A percentile compares a stretch with the other conserved stretches of the same genome.
Evolutionary conservation across 1,140 invertebrate species (phyloP).

Genomic region (Drosophila teissieri): DNA sequence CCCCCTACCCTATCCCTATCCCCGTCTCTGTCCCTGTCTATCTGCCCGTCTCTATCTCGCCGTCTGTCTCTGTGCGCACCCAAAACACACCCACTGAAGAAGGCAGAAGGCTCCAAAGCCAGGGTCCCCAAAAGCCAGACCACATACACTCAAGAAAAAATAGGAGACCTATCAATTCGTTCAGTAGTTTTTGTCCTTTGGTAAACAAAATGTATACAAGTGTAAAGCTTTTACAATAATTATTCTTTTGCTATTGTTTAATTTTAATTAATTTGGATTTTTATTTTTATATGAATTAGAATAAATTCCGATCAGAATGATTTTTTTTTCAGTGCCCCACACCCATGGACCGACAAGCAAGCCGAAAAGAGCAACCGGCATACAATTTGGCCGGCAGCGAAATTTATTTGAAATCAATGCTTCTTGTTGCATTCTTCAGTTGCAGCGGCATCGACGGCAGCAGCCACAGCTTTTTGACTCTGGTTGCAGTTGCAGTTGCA

Average conservation of each 20-base stretch:
- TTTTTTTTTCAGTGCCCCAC: slow-evolving; percentile 26
- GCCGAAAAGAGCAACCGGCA: slow-evolving; percentile 69
- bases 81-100: slow-evolving; percentile 63
- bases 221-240: no score
- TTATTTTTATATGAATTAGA: no score
- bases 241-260: no score
- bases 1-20: no score
- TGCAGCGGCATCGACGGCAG: slow-evolving; percentile 58
- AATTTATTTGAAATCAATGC: slow-evolving; percentile 84
- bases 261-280: no score
- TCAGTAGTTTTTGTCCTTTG: no score
- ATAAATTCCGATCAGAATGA: no score
- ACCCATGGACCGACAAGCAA: slow-evolving; percentile 51
- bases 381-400: slow-evolving; percentile 82
- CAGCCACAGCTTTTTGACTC: slow-evolving; percentile 71
- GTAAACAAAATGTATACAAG: no score
- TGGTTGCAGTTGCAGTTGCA: slow-evolving; percentile 56
- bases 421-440: slow-evolving; percentile 81
- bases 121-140: slow-evolving; percentile 14
- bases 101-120: slow-evolving; percentile 46
- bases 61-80: slow-evolving; percentile 51
- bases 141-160: slow-evolving; percentile 15
- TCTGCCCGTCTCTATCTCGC: slow-evolving; percentile 22
- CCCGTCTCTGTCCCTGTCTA: slow-evolving; percentile 2
- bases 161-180: fast-evolving